phyloP scores from a whole-genome alignment of 1,140 invertebrate genomes.

The Luehdorfia chinensis region DNA sequence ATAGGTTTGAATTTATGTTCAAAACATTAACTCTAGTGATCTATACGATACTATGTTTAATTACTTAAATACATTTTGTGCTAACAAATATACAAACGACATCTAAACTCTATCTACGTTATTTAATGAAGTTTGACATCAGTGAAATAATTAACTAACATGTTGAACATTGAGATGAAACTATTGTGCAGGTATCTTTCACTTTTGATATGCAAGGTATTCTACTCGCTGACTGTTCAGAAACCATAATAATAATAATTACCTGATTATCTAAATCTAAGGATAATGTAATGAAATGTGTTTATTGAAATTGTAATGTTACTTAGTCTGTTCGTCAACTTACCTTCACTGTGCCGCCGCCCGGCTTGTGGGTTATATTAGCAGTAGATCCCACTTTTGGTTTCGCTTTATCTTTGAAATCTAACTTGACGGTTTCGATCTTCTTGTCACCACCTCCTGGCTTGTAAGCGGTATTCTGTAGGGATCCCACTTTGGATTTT shows the following conservation, averaged over 20 bases:
- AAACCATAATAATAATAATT: no score
- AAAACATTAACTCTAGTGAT: no score
- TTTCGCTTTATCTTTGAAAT: slow-evolving; percentile 94
- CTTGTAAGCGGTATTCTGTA: slow-evolving; percentile 95
- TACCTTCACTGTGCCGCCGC: slow-evolving; percentile 95
- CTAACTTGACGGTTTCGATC: slow-evolving; percentile 92
- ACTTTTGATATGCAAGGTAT: no score
- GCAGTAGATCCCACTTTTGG: slow-evolving; percentile 95
- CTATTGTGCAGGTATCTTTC: slow-evolving; percentile 6
- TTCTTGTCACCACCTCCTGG: slow-evolving; percentile 96
- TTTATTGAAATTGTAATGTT: no score
- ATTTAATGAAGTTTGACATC: slow-evolving; percentile 2
- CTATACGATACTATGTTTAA: slow-evolving; percentile 3
- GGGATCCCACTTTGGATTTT: slow-evolving; percentile 94
- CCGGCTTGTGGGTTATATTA: slow-evolving; percentile 91
- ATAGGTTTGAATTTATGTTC: slow-evolving; percentile 1
- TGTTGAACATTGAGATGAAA: neutral
- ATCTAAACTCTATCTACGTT: no score
- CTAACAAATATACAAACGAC: slow-evolving; percentile 7
- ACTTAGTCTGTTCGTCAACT: slow-evolving; percentile 30
- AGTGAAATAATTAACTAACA: slow-evolving; percentile 19
- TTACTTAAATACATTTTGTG: slow-evolving; percentile 16
- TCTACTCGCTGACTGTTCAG: neutral
- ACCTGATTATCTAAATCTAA: no score
- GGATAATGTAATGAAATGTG: no score